These are phyloP conservation scores for Octopus bimaculoides DNA, from an alignment of 1,140 invertebrate species.

Conservation along the genomic window DNA sequence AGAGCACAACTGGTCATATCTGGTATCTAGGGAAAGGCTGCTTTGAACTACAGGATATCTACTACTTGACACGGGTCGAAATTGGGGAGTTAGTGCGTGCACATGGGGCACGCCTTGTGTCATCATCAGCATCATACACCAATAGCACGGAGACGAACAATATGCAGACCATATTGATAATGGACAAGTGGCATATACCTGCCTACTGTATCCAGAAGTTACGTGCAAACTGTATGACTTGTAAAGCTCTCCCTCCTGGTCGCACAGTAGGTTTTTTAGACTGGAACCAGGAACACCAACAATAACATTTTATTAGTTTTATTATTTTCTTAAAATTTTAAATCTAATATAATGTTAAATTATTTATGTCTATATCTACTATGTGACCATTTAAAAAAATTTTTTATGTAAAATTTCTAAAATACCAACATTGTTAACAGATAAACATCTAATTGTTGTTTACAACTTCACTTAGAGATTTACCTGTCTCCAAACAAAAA, in stretches of 20 bases:
- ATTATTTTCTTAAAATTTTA: too few relatives aligned
- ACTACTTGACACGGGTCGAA: conserved; percentile 5
- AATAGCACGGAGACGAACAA: conserved; percentile 9
- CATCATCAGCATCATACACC: neutral
- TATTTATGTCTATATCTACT: too few relatives aligned
- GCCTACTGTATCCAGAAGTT: conserved; percentile 4
- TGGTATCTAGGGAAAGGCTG: conserved; percentile 5
- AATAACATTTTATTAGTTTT: too few relatives aligned
- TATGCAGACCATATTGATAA: neutral
- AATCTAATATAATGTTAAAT: too few relatives aligned
- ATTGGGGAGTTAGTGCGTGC: conserved; percentile 2
- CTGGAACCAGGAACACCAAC: neutral
- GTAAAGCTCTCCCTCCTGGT: conserved; percentile 6
- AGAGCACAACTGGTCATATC: conserved; percentile 5
- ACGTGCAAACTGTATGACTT: neutral
- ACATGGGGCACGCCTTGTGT: neutral
- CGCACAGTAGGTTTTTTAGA: conserved; percentile 11
- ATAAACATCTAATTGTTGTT: too few relatives aligned
- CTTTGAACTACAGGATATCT: conserved; percentile 6
- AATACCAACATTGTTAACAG: too few relatives aligned
- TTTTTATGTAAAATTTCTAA: too few relatives aligned
- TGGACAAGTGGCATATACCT: conserved; percentile 10
- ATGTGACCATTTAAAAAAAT: too few relatives aligned
- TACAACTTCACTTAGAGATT: too few relatives aligned
- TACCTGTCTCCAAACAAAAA: too few relatives aligned